Evolutionary conservation across 2,888 invertebrate genomes (phyloP).

Genomic region (Netelia virgata): DNA sequence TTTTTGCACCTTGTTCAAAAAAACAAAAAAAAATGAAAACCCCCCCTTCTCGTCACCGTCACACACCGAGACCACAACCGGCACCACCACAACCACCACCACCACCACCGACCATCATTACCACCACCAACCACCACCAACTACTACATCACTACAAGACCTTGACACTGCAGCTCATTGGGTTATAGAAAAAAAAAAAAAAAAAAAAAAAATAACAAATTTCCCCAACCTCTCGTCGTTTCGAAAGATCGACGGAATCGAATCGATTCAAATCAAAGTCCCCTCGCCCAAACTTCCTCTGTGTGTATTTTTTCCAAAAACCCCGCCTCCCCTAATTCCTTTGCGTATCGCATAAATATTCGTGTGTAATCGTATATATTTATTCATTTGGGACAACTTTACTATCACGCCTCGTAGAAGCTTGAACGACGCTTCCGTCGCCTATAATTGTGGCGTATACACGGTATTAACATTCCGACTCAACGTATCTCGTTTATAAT

Average conservation of each 20-base stretch:
- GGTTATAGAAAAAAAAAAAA: conserved; percentile 17
- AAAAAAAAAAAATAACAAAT: conserved; percentile 8
- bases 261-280: conserved; percentile 18
- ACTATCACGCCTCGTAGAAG: conserved; percentile 52
- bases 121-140: conserved; percentile 56
- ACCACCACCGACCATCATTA: conserved; percentile 69
- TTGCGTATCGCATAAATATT: conserved; percentile 36
- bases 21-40: conserved; percentile 1
- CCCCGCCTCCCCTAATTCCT: neutral
- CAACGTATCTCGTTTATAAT: neutral
- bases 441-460: conserved; percentile 17
- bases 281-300: neutral
- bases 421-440: conserved; percentile 52
- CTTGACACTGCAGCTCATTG: conserved; percentile 59
- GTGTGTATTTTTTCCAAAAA: neutral
- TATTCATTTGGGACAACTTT: conserved; percentile 2
- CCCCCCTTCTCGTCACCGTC: conserved; percentile 61
- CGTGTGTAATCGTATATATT: neutral
- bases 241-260: conserved; percentile 27
- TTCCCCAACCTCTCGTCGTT: conserved; percentile 33
- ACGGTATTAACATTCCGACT: conserved; percentile 3
- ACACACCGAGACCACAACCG: conserved; percentile 69
- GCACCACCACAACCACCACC: conserved; percentile 70
- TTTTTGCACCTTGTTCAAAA: conserved; percentile 38
- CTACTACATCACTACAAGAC: conserved; percentile 65